phyloP scores from a whole-genome alignment of 30 jellyfish, hydroid and myxozoan species.

The Hydractinia echinata region DNA sequence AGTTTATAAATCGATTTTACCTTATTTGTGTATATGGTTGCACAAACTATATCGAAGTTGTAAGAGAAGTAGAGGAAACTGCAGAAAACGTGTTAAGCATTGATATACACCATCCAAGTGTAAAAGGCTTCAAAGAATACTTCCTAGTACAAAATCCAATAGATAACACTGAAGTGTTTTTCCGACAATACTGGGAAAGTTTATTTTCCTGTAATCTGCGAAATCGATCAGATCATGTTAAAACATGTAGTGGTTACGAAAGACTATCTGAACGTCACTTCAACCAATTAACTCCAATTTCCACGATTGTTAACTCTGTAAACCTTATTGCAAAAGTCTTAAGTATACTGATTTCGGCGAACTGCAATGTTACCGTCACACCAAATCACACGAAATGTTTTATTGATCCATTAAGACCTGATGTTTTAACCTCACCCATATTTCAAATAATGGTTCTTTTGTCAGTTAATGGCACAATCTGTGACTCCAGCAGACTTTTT shows the following conservation, averaged over 20 bases:
- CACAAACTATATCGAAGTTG: slow-evolving; percentile 6
- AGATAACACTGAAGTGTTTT: neutral
- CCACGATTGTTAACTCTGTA: too few relatives aligned
- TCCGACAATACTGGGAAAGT: neutral
- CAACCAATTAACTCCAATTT: too few relatives aligned
- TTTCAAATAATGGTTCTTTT: neutral
- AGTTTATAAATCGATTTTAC: neutral
- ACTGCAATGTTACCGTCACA: too few relatives aligned
- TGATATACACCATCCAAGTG: neutral
- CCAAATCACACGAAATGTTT: too few relatives aligned
- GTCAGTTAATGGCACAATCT: slow-evolving; percentile 60
- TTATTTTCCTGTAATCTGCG: neutral
- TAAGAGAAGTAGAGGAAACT: neutral
- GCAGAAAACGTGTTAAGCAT: neutral
- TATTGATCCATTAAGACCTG: neutral
- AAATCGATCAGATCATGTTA: neutral
- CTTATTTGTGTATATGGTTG: slow-evolving; percentile 2
- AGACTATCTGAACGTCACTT: too few relatives aligned
- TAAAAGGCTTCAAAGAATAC: neutral
- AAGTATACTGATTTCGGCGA: too few relatives aligned
- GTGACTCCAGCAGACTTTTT: slow-evolving; percentile 34
- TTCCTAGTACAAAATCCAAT: neutral
- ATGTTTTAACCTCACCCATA: slow-evolving; percentile 19
- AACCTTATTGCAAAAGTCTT: too few relatives aligned
- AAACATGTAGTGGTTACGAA: too few relatives aligned